Base-by-base conservation (phyloP, 2,113 vertebrate species). In the Phodopus roborovskii region DNA sequence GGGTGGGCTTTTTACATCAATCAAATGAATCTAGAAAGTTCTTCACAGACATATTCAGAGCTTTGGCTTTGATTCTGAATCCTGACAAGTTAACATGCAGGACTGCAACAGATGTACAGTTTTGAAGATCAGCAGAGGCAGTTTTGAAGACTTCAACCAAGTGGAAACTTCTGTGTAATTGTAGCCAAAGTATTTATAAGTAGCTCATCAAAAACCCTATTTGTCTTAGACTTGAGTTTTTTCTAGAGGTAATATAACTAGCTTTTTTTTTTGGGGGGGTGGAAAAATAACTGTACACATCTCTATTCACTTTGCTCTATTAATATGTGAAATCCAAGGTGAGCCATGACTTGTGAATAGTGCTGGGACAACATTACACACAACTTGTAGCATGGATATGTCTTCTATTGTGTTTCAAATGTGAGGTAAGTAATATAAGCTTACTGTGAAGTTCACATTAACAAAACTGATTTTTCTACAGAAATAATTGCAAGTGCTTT, bases 311-410 rank as follows among this genome's bases (percentile, higher is more conserved):
- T 99, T 98, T 98, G 98, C 97, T 98, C 98, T 99, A 91, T 97
- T 98, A 98, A 97, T 97, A 96, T 96, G 96, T 96, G 96, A 97
- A 84, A 98, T 97, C 81, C 92, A 94, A 98, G 98, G 97, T 98
- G 97, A 98, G 96, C 96, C 95, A 97, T 98, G 98, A 98, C 96
- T 98, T 98, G 98, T 97, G 45, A 96, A 92, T 98, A 97, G 98
- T 98, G 96, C 98, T 98, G 98, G 97, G 97, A 97, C 97, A 8
- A 96, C 96, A 97, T 75, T 98, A 96, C 98, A 98, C 93, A 97
- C 98, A 98, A 97, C 98, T 97, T 97, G 94, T 88, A 97, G 98
- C 98, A 98, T 98, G 98, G 98, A 91, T 96, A 94, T 98, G 97
- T 98, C 99, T 98, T 97, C 97, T 50, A 6, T 42, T 58, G n/a